These are phyloP conservation scores for Hylaea fasciaria DNA, from an alignment of 2,888 invertebrate genomes.

Conservation along the genomic window DNA sequence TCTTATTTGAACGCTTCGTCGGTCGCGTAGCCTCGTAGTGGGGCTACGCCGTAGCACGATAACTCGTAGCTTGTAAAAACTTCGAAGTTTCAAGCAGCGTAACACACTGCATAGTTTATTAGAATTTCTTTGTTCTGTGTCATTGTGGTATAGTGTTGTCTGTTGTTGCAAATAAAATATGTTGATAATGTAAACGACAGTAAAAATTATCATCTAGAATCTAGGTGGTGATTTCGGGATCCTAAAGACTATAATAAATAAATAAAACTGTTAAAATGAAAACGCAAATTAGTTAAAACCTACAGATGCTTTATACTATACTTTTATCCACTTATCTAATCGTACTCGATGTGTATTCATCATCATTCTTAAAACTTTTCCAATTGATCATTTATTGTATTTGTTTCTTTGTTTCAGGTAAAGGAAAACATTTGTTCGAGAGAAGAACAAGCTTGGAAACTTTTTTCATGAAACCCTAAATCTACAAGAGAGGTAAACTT, in stretches of 20 bases:
- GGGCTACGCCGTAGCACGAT: conserved; percentile 1
- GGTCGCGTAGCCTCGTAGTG: conserved; percentile 16
- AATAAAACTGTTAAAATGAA: no score
- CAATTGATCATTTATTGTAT: conserved; percentile 29
- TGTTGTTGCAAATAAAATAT: no score
- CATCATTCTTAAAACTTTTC: conserved; percentile 22
- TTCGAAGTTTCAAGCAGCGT: not conserved
- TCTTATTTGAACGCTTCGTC: conserved; percentile 34
- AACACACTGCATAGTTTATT: no score
- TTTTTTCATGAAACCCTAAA: conserved; percentile 11
- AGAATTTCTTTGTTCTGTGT: no score
- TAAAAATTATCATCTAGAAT: no score
- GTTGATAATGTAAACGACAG: no score
- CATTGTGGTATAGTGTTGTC: no score
- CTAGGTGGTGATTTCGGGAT: no score
- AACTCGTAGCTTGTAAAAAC: no score
- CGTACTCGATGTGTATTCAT: conserved; percentile 8
- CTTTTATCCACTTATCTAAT: conserved; percentile 1
- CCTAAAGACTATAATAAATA: no score
- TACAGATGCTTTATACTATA: no score
- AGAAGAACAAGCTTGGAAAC: conserved; percentile 23
- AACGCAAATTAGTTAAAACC: no score
- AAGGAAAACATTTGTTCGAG: conserved; percentile 18
- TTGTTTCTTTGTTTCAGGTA: conserved; percentile 48
- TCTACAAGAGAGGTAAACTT: conserved; percentile 17